phyloP scores from a whole-genome alignment of 2,113 vertebrate species.

The Benitochromis conjunctus region DNA sequence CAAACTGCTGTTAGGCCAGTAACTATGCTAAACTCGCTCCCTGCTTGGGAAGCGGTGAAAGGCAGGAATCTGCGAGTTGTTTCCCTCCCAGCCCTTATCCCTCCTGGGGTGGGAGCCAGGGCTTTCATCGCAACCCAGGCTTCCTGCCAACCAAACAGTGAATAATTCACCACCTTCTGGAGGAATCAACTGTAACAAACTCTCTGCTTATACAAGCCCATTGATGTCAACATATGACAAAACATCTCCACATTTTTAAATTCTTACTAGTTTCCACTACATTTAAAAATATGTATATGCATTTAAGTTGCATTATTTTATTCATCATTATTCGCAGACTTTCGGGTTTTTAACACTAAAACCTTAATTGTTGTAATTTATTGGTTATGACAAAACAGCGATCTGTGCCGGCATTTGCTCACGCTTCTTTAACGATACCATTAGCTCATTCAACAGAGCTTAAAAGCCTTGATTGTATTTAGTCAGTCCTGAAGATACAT shows the following conservation, averaged over 20 bases:
- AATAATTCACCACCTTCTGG: constrained; percentile 73
- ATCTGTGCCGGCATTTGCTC: background rate
- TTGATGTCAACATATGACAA: constrained; percentile 11
- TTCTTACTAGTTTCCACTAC: background rate
- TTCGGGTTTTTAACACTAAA: background rate
- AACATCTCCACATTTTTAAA: background rate
- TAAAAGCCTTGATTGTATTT: background rate
- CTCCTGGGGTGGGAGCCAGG: constrained; percentile 47
- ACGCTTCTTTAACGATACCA: background rate
- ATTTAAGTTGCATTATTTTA: background rate
- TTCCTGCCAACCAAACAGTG: constrained; percentile 56
- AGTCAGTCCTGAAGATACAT: background rate
- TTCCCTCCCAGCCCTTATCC: constrained; percentile 46
- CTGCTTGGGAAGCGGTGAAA: background rate
- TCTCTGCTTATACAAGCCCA: constrained; percentile 10
- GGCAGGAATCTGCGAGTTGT: constrained; percentile 19
- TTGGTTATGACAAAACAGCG: too few relatives aligned
- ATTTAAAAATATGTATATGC: background rate
- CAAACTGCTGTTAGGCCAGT: constrained; percentile 58
- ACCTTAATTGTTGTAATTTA: background rate
- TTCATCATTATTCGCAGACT: background rate
- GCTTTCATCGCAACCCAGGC: constrained; percentile 61
- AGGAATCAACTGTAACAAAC: constrained; percentile 31
- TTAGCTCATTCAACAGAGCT: background rate
- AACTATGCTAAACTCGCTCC: constrained; percentile 27